Conservation (phyloP, 1,140 invertebrate genomes). For the Drosophila bifasciata region DNA sequence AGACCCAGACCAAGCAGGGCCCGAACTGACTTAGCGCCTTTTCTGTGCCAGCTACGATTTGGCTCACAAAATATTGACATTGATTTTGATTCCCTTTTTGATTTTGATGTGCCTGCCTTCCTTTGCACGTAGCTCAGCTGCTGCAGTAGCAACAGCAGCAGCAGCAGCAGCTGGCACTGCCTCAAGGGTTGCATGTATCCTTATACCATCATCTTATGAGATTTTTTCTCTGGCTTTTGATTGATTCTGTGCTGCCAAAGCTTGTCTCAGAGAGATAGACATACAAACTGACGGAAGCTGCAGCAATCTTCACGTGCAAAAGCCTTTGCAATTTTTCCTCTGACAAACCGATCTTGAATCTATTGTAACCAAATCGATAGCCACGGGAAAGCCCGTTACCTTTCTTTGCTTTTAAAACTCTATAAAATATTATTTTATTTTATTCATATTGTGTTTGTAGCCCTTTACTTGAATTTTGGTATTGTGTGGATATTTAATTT, state of each 20-base stretch:
- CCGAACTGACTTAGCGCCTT: slow-evolving; percentile 46
- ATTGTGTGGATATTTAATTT: slow-evolving; percentile 1
- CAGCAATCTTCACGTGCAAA: too few species aligned
- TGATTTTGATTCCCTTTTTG: slow-evolving; percentile 66
- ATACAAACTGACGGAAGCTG: too few species aligned
- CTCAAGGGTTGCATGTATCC: too few species aligned
- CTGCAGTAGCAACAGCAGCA: neutral
- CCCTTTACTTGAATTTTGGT: neutral
- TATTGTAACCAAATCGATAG: too few species aligned
- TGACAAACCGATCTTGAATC: too few species aligned
- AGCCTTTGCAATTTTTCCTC: too few species aligned
- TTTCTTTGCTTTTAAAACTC: neutral
- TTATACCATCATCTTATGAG: too few species aligned
- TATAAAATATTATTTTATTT: slow-evolving; percentile 20
- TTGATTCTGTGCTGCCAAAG: too few species aligned
- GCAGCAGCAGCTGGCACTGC: slow-evolving; percentile 23
- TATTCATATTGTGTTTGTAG: neutral
- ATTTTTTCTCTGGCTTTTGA: too few species aligned
- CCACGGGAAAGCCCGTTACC: too few species aligned
- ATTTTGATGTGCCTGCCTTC: slow-evolving; percentile 30
- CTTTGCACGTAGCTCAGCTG: neutral
- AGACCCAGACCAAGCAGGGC: neutral
- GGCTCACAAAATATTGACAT: slow-evolving; percentile 70
- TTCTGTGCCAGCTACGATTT: slow-evolving; percentile 65
- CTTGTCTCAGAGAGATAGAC: too few species aligned